A percentile compares a stretch with the other conserved stretches of the same genome.
These are phyloP conservation scores for Rhagophthalmus giganteus DNA, from an alignment of 2,888 invertebrate genomes.

Conservation along the genomic window DNA sequence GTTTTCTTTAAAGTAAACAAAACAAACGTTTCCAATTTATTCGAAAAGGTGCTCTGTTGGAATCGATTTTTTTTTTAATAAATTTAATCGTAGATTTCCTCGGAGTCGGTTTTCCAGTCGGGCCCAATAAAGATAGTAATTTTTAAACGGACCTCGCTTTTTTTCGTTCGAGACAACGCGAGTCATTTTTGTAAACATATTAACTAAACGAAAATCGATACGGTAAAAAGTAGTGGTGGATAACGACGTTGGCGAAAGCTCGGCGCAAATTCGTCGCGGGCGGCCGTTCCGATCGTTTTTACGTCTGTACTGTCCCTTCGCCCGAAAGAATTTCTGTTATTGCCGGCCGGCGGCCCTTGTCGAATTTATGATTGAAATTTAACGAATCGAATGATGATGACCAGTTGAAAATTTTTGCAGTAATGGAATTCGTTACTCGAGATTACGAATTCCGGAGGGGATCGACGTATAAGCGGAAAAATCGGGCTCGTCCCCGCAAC, in stretches of 20 bases:
- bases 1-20: too few relatives aligned
- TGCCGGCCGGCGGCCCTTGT: constrained; percentile 5
- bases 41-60: too few relatives aligned
- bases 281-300: not conserved
- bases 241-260: constrained; percentile 4
- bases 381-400: constrained; percentile 44
- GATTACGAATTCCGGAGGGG: constrained; percentile 50
- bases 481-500: constrained; percentile 9
- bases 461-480: constrained; percentile 17
- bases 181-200: constrained; percentile 28
- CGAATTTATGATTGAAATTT: constrained; percentile 42
- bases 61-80: not conserved
- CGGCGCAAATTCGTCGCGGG: not conserved
- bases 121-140: constrained; percentile 4
- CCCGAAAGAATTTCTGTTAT: constrained; percentile 13
- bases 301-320: not conserved
- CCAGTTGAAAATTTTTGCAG: constrained; percentile 42
- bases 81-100: too few relatives aligned
- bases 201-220: constrained; percentile 27
- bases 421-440: constrained; percentile 49
- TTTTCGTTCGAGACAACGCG: constrained; percentile 14
- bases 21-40: too few relatives aligned
- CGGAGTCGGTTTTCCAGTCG: too few relatives aligned
- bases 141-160: constrained; percentile 14
- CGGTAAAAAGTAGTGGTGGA: constrained; percentile 1